Conservation (phyloP, 2,797 vertebrate species). For the Coracias cyanogaster region DNA sequence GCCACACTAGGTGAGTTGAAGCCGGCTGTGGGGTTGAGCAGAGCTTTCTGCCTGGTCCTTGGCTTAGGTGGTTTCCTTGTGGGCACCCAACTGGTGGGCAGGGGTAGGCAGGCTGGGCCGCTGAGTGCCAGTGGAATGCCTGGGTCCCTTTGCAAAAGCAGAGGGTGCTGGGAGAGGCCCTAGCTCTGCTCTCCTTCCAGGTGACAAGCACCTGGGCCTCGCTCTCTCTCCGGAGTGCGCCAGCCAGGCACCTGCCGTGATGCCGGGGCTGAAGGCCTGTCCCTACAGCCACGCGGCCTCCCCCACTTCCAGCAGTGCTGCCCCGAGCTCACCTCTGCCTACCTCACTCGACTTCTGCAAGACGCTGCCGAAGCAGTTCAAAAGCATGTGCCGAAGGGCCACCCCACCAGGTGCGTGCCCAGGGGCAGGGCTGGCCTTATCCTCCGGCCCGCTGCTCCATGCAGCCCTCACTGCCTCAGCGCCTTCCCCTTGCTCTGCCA, state of each 20-base stretch:
- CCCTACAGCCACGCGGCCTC: conserved; percentile 89
- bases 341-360: conserved; percentile 94
- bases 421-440: background rate
- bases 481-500: background rate
- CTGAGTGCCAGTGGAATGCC: background rate
- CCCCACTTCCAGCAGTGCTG: conserved; percentile 79
- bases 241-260: conserved; percentile 80
- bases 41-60: background rate
- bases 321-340: conserved; percentile 85
- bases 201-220: conserved; percentile 51
- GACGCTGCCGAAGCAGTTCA: conserved; percentile 94
- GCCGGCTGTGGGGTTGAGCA: fast-evolving
- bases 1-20: conserved; percentile 87
- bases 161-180: background rate
- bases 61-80: background rate
- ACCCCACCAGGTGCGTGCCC: conserved; percentile 86
- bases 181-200: conserved; percentile 51
- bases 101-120: background rate
- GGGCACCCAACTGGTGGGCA: background rate
- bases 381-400: conserved; percentile 93
- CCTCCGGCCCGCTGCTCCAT: background rate
- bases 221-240: conserved; percentile 32
- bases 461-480: background rate
- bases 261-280: conserved; percentile 86
- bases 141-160: background rate